Evolutionary conservation across 2,797 vertebrate genomes (phyloP).

Genomic region (Remorina albescens): DNA sequence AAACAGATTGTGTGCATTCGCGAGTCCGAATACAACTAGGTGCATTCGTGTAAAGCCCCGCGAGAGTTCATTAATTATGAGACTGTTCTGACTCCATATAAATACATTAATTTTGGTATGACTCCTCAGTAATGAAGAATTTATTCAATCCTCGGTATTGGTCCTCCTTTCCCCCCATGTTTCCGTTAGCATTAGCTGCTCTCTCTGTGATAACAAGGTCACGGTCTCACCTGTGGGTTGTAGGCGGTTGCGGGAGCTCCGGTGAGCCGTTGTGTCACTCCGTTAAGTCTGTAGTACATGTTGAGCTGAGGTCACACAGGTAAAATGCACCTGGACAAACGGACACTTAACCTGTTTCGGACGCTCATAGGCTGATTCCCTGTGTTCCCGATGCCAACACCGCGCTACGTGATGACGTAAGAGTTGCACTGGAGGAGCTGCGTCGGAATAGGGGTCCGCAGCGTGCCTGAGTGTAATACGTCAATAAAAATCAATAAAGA

Average conservation of each 20-base stretch:
- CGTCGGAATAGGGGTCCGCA: not conserved
- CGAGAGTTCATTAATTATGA: no score
- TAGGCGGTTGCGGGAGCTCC: conserved; percentile 28
- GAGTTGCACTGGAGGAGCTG: not conserved
- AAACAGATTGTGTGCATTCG: no score
- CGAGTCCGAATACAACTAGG: no score
- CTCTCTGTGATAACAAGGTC: conserved; percentile 15
- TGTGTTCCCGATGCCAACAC: not conserved
- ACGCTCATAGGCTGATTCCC: accelerated
- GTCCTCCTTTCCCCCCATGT: not conserved
- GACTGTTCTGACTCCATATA: no score
- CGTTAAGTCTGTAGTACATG: conserved; percentile 43
- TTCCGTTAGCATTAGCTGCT: not conserved
- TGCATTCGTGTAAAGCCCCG: no score
- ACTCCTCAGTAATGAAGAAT: not conserved
- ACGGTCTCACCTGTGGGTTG: conserved; percentile 40
- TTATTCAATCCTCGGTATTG: no score
- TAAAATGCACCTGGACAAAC: not conserved
- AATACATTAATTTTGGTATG: no score
- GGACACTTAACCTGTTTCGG: not conserved
- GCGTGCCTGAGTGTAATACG: not conserved
- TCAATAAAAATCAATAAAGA: not conserved
- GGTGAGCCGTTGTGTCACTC: conserved; percentile 41
- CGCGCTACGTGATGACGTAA: conserved; percentile 1
- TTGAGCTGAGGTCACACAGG: not conserved